phyloP scores from a whole-genome alignment of 2,888 invertebrate genomes.

The Aelia acuminata region DNA sequence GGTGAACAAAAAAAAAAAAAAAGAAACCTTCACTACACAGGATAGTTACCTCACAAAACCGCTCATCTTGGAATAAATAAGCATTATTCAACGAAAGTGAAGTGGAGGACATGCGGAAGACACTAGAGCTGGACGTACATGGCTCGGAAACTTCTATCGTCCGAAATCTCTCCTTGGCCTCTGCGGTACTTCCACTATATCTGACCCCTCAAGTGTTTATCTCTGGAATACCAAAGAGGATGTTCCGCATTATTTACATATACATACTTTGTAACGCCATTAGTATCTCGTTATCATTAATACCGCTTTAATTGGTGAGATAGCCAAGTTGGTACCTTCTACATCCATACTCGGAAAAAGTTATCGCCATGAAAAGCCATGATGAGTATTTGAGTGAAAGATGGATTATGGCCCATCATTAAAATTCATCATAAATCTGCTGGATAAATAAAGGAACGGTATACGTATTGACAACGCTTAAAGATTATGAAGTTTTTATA shows the following conservation, averaged over 20 bases:
- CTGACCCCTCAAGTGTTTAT: not conserved
- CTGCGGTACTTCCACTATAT: not conserved
- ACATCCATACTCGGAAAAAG: too few species aligned
- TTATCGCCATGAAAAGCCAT: too few species aligned
- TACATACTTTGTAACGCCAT: not conserved
- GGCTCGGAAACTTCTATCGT: not conserved
- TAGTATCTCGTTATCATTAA: not conserved
- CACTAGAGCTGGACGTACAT: not conserved
- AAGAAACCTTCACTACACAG: not conserved
- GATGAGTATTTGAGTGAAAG: too few species aligned
- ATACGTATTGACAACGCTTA: too few species aligned
- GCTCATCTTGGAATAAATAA: not conserved
- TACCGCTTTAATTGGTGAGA: too few species aligned
- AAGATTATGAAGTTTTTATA: too few species aligned
- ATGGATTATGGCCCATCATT: too few species aligned
- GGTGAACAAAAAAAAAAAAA: too few species aligned
- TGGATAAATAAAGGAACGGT: too few species aligned
- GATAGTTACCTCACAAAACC: not conserved
- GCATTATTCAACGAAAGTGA: not conserved
- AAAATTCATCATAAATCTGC: too few species aligned
- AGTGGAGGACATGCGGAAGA: not conserved
- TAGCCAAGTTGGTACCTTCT: too few species aligned
- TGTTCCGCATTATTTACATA: constrained; percentile 14
- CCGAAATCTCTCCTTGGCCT: not conserved
- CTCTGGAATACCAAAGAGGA: not conserved